A percentile compares a stretch with the other conserved stretches of the same genome.
Evolutionary conservation across 2,113 vertebrate species (phyloP).

Genomic region (Pholis gunnellus): DNA sequence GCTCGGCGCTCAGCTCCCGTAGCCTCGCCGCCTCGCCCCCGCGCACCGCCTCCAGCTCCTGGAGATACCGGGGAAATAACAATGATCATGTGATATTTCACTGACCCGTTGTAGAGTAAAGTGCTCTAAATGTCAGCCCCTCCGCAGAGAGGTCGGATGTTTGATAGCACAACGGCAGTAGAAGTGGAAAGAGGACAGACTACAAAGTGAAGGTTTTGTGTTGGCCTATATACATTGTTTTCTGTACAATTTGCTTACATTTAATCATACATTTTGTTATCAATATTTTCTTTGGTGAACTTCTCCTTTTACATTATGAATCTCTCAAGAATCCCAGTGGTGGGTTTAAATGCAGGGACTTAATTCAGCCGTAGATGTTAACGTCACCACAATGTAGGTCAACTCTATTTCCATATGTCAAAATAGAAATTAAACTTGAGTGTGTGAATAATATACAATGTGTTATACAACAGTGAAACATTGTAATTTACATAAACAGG

Average conservation of each 20-base stretch:
- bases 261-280: neutral
- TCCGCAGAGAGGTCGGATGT: conserved; percentile 11
- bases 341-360: neutral
- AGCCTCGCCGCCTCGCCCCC: conserved; percentile 87
- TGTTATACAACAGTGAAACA: neutral
- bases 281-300: neutral
- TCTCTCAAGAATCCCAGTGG: conserved; percentile 2
- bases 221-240: no score
- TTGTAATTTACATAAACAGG: conserved; percentile 21
- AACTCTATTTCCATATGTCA: conserved; percentile 5
- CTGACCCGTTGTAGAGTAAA: conserved; percentile 19
- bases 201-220: neutral
- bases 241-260: neutral
- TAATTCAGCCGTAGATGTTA: neutral
- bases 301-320: conserved; percentile 19
- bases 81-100: conserved; percentile 12
- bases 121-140: conserved; percentile 1
- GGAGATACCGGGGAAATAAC: conserved; percentile 29
- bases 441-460: conserved; percentile 10
- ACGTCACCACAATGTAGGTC: conserved; percentile 15
- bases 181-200: neutral
- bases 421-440: conserved; percentile 10
- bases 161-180: neutral
- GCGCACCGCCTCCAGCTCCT: conserved; percentile 90
- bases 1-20: conserved; percentile 92